These are phyloP conservation scores for Heteromormyrus szaboi DNA, from an alignment of 2,797 vertebrate genomes.

Conservation along the genomic window DNA sequence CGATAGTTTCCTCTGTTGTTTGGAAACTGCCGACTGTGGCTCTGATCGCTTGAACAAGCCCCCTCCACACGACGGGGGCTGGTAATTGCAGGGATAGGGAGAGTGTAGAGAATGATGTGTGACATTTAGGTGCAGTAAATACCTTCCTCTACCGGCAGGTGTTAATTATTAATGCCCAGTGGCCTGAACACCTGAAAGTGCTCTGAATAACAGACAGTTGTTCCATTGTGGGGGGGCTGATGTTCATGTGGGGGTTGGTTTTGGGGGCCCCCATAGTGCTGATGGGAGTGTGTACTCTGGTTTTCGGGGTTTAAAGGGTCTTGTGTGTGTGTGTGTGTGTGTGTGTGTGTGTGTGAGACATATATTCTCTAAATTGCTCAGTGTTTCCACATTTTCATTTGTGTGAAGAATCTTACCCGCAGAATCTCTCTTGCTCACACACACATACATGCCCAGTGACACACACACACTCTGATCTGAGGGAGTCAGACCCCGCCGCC, in stretches of 20 bases:
- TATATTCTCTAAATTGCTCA: background rate
- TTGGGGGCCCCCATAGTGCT: background rate
- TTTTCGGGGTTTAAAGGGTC: background rate
- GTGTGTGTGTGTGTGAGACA: background rate
- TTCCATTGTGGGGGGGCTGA: background rate
- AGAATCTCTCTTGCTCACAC: background rate
- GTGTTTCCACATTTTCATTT: background rate
- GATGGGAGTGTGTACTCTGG: background rate
- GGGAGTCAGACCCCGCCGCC: background rate
- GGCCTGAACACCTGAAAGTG: background rate
- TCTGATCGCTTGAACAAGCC: conserved; percentile 2
- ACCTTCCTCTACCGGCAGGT: background rate
- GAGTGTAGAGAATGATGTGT: background rate
- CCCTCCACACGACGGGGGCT: background rate
- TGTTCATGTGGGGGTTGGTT: background rate
- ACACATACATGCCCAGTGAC: background rate
- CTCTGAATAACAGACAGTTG: background rate
- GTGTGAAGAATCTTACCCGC: background rate
- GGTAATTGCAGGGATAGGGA: conserved; percentile 1
- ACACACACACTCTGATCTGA: background rate
- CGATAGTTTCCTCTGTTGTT: background rate
- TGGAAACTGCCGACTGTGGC: background rate
- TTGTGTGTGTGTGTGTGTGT: background rate
- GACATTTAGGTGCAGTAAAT: conserved; percentile 8
- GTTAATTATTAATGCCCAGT: conserved; percentile 12